Base-by-base conservation (phyloP, 2,797 vertebrate species). In the Setipinna tenuifilis region DNA sequence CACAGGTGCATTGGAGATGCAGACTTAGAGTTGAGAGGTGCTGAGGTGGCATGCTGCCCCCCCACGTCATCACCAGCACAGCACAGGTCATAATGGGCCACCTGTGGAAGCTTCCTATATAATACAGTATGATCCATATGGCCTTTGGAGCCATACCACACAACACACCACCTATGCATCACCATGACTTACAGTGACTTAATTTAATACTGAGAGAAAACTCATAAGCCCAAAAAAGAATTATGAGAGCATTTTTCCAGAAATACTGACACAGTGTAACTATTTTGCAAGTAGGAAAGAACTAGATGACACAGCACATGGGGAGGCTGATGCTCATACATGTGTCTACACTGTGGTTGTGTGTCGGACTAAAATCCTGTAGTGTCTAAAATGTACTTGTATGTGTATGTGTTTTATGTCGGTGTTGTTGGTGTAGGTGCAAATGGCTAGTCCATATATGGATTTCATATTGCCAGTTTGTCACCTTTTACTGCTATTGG, bases 401-500 rank as follows among this genome's bases (percentile, higher is more conserved):
- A 17, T 41, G 3, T 9, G 19, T 78, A 19, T 44, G 31, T 21
- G 35, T 21, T 21, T 6, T 21, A 31, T 78, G 19, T 41, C 6
- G 14, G 35, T 7, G 19, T 2, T 44, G 31, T 17, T 19, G 35
- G 71, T 41, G 5, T 41, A 5, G 35, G 11, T 28, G 17, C 1
- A 44, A 54, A 19, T 35, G 28, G 46, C 48, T 25, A 28, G 6
- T 68, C 7, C 23, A 48, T 46, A 85, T 78, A 21, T 58, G 50
- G 46, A 83, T 25, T 21, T 28, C 61, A 23, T 65, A n/a, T 81
- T 54, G 65, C 41, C 25, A 35, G 86, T 83, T 85, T 86, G 31
- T 48, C 31, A 25, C 48, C 59, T 85, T 82, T 75, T 48, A 41
- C 81, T 21, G 59, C 84, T 85, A 85, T 46, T 85, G 78, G 23